Conservation (phyloP, 2,888 invertebrate species). For the Ophion ventricosus region DNA sequence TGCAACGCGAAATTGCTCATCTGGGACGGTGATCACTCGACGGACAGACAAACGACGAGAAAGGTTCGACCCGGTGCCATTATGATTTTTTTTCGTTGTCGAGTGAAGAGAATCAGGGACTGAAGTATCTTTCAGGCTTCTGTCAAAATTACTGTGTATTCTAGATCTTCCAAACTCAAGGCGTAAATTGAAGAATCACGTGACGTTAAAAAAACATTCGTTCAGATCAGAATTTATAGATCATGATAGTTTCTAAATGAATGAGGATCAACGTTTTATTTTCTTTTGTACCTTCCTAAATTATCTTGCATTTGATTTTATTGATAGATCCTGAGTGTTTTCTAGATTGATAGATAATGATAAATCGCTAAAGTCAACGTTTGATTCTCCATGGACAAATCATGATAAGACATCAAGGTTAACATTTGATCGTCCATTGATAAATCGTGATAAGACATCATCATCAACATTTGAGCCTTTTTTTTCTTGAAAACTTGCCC, state of each 20-base stretch:
- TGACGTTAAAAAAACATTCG: not conserved
- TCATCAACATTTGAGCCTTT: too few species aligned
- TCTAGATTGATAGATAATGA: not conserved
- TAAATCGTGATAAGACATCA: too few species aligned
- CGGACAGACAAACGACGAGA: conserved; percentile 70
- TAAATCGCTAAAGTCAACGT: not conserved
- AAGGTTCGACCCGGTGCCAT: not conserved
- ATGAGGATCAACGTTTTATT: not conserved
- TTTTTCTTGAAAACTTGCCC: too few species aligned
- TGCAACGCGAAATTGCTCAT: conserved; percentile 90
- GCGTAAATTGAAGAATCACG: not conserved
- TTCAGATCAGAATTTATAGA: too few species aligned
- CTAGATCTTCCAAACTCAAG: not conserved
- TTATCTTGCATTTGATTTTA: not conserved
- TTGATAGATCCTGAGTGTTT: not conserved
- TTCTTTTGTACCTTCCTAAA: not conserved
- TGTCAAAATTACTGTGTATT: not conserved
- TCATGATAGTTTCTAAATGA: not conserved
- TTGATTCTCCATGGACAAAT: not conserved
- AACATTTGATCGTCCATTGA: too few species aligned
- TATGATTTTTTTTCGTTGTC: not conserved
- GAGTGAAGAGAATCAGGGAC: not conserved
- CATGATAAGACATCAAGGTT: too few species aligned
- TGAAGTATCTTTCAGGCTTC: not conserved
- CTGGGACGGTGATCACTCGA: conserved; percentile 87